Evolutionary conservation across 1,140 invertebrate species (phyloP), one percentile per base, ranked within the genome.

Genomic region (Kradibia gibbosae): DNA sequence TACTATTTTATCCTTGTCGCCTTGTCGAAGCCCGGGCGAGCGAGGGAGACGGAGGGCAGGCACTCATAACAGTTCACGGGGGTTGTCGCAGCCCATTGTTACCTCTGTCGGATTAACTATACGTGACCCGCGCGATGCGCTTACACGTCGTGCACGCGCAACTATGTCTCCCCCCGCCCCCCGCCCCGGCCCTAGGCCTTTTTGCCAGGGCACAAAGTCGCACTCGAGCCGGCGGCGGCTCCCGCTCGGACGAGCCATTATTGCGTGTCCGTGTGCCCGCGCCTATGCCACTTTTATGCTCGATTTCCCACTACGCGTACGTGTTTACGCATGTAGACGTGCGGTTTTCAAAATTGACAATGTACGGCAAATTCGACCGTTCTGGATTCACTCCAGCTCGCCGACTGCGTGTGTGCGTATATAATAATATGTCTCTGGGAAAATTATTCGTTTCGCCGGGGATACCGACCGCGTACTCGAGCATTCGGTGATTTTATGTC

Each of bases 41-140:
- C 31, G 25, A 78, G 28, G 50, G 57, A 45, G 73, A 75, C 13
- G 53, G 45, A 75, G 17, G 22, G 73, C 36, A 60, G 78, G 81
- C 45, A 67, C 62, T 57, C 74, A 55, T 78, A 81, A 70, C 82
- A 77, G 48, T 73, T 72, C 72, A 78, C 76, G 67, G 78, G 78
- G 80, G 62, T 81, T 72, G 80, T 55, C 45, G 60, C 36, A 75
- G 25, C n/a, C 80, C 42, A 86, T 87, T 86, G 86, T 87, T 82
- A 72, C 77, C 77, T 75, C 85, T 82, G 53, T 78, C 79, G 82
- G 81, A 85, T 86, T 84, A 86, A 83, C 80, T 74, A 77, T 77
- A 77, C 74, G 80, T 77, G 74, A 76, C 50, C 65, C 74, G 65
- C 53, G 50, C 62, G 74, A 76, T 77, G 65, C 73, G 65, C 77